Evolutionary conservation across 2,797 vertebrate genomes (phyloP).

Genomic region (Scarus forsteni): DNA sequence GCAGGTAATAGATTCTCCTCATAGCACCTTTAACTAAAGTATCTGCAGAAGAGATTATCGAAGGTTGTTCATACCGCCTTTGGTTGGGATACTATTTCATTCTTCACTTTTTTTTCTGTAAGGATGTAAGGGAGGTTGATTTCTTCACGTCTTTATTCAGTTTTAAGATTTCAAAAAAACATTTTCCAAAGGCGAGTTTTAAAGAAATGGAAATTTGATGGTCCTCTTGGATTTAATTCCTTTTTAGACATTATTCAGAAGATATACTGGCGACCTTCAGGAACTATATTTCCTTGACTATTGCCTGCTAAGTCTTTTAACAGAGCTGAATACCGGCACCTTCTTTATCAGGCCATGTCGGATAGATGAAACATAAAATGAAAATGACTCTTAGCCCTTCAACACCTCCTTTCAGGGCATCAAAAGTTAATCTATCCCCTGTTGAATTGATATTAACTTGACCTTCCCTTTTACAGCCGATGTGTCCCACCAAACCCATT

Average conservation of each 20-base stretch:
- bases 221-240: not conserved
- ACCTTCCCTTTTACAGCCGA: conserved; percentile 55
- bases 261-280: conserved; percentile 3
- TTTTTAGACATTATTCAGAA: not conserved
- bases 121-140: too few relatives aligned
- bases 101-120: too few relatives aligned
- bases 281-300: not conserved
- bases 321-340: conserved; percentile 4
- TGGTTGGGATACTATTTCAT: too few relatives aligned
- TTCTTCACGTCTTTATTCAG: too few relatives aligned
- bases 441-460: conserved; percentile 72
- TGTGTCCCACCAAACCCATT: conserved; percentile 42
- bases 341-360: conserved; percentile 55
- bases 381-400: conserved; percentile 70
- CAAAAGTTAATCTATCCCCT: conserved; percentile 69
- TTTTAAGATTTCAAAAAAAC: too few relatives aligned
- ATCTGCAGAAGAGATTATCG: too few relatives aligned
- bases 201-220: too few relatives aligned
- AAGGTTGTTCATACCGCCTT: too few relatives aligned
- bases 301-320: not conserved
- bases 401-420: conserved; percentile 51
- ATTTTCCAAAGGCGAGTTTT: too few relatives aligned
- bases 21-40: too few relatives aligned
- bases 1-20: too few relatives aligned
- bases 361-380: conserved; percentile 72